Base-by-base conservation (phyloP, 2,888 invertebrate species). In the Torymus tubicola region DNA sequence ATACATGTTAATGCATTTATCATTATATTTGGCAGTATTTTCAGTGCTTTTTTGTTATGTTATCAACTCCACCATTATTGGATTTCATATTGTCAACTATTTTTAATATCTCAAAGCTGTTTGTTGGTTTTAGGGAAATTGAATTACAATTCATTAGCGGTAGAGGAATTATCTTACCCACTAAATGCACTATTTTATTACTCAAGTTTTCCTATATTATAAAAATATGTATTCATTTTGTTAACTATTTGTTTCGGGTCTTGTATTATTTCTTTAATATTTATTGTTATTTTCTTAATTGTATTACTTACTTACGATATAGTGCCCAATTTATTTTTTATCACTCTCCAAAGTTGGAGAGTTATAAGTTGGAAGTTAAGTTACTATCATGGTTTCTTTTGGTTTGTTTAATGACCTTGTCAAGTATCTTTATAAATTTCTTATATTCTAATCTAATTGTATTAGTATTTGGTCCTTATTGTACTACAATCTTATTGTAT, bases 361-460 rank as follows among this genome's bases (percentile, higher is more conserved):
- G n/a, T 58, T 58, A 57, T 57, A 57, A n/a, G n/a, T n/a, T n/a
- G n/a, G n/a, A n/a, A n/a, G n/a, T 57, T 57, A n/a, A n/a, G 57
- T 57, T 57, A 5, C 57, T 57, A 2, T 57, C 57, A 57, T 57
- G n/a, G 1, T 57, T 57, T 5, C 1, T n/a, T 57, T 57, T 57
- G 2, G 58, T 16, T 58, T 58, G n/a, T 58, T 58, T 58, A n/a
- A 58, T 58, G 2, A 58, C 16, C 16, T 58, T 58, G 16, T 58
- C 0, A n/a, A 58, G n/a, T 3, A 10, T 58, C 58, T 58, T 58
- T n/a, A 0, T 14, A 8, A n/a, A 58, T 4, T 58, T 58, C 58
- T 58, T 58, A 16, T 58, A 58, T 58, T 58, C 16, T n/a, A 58
- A n/a, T 58, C 58, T 16, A n/a, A n/a, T 58, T 58, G n/a, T 58